phyloP scores from a whole-genome alignment of 2,888 invertebrate species.

The Cosmopolites sordidus region DNA sequence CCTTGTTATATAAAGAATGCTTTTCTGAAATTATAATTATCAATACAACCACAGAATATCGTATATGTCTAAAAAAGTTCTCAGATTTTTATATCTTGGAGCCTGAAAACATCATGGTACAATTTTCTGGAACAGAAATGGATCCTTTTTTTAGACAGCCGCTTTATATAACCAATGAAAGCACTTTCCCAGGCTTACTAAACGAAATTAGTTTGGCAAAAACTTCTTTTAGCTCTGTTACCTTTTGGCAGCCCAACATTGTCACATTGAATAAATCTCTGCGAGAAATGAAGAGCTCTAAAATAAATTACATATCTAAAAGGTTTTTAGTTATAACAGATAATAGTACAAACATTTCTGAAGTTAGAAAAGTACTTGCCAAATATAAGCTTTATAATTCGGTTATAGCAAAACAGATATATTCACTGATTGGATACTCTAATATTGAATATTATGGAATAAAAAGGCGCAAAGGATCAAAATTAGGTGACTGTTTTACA shows the following conservation, averaged over 20 bases:
- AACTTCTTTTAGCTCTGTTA: neutral
- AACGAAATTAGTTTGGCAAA: too few species aligned
- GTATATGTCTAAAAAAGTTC: too few species aligned
- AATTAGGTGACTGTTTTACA: neutral
- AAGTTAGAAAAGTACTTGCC: neutral
- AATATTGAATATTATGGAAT: constrained; percentile 2
- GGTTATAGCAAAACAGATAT: neutral
- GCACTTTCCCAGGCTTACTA: too few species aligned
- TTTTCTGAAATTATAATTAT: too few species aligned
- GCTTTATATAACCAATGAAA: too few species aligned
- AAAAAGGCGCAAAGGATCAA: neutral
- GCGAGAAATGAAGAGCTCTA: neutral
- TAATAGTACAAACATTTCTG: neutral
- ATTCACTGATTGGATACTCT: neutral
- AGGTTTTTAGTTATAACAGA: neutral
- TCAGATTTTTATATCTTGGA: too few species aligned
- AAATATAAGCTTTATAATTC: constrained; percentile 7
- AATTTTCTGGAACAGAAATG: too few species aligned
- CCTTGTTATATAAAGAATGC: too few species aligned
- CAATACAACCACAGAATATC: too few species aligned
- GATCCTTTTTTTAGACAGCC: too few species aligned
- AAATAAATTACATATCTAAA: constrained; percentile 5
- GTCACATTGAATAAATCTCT: neutral
- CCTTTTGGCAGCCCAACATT: constrained; percentile 1
- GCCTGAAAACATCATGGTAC: too few species aligned